phyloP scores from a whole-genome alignment of 2,113 vertebrate genomes.

The Bujurquina vittata region DNA sequence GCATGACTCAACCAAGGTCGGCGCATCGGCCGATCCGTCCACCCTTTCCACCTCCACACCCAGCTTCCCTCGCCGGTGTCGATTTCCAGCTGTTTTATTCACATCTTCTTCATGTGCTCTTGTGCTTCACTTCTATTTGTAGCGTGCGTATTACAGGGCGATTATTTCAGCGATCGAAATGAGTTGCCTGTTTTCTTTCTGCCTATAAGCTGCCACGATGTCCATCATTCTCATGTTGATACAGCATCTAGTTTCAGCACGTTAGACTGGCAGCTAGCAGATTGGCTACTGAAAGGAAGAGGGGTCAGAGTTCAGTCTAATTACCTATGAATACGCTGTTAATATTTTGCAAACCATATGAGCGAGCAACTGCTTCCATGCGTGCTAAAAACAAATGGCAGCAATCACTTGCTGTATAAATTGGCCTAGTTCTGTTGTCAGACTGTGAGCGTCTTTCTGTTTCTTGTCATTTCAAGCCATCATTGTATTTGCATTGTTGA shows the following conservation, averaged over 20 bases:
- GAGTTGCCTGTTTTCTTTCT: neutral
- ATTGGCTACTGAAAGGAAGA: neutral
- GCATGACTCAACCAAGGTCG: neutral
- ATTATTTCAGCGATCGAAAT: conserved; percentile 13
- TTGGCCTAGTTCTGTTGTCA: conserved; percentile 29
- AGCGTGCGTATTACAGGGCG: neutral
- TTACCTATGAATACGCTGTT: neutral
- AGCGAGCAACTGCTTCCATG: neutral
- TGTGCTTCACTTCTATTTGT: conserved; percentile 2
- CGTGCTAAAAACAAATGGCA: neutral
- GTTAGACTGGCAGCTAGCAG: neutral
- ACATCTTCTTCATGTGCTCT: neutral
- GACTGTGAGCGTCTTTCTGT: neutral
- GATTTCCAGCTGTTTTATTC: neutral
- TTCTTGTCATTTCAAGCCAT: conserved; percentile 39
- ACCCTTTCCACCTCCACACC: conserved; percentile 24
- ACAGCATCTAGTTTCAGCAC: neutral
- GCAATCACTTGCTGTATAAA: conserved; percentile 8
- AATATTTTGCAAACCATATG: neutral
- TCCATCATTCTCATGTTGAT: conserved; percentile 25
- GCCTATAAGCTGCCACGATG: conserved; percentile 29
- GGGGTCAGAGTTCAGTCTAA: conserved; percentile 7
- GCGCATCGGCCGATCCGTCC: neutral
- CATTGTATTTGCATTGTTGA: conserved; percentile 51
- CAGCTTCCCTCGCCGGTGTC: conserved; percentile 1